Percentiles rank a stretch among this genome's conserved stretches.
Conservation (phyloP, 2,888 invertebrate species). For the Cinara cedri region DNA sequence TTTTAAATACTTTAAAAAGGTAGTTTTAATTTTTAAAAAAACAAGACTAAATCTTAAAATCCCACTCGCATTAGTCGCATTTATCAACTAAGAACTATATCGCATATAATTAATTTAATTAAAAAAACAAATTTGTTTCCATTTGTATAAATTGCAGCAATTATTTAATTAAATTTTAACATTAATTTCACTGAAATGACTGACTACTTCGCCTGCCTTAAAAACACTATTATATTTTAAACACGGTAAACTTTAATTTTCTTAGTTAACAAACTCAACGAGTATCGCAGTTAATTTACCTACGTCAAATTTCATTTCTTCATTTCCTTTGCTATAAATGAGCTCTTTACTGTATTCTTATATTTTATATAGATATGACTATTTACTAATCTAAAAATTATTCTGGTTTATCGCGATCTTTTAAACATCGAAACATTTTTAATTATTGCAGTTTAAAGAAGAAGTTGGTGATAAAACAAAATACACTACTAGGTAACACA, state of each 20-base stretch:
- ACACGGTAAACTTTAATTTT: constrained; percentile 2
- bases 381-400: not conserved
- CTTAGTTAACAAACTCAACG: not conserved
- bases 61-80: not conserved
- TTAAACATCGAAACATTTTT: not conserved
- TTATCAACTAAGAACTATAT: constrained; percentile 16
- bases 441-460: not conserved
- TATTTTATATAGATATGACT: not conserved
- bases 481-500: not conserved
- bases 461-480: not conserved
- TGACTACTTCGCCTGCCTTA: not conserved
- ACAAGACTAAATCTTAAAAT: not conserved
- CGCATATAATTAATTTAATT: constrained; percentile 2
- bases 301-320: not conserved
- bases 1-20: too few relatives aligned
- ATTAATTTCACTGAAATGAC: constrained; percentile 5
- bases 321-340: not conserved
- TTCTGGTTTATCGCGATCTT: not conserved
- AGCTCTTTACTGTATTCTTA: not conserved
- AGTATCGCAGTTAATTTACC: not conserved
- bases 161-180: constrained; percentile 2
- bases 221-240: not conserved
- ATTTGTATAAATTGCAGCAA: not conserved
- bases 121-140: constrained; percentile 3
- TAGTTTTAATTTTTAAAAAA: not conserved